Base-by-base conservation (phyloP, 1,140 invertebrate species). In the Cherax quadricarinatus region DNA sequence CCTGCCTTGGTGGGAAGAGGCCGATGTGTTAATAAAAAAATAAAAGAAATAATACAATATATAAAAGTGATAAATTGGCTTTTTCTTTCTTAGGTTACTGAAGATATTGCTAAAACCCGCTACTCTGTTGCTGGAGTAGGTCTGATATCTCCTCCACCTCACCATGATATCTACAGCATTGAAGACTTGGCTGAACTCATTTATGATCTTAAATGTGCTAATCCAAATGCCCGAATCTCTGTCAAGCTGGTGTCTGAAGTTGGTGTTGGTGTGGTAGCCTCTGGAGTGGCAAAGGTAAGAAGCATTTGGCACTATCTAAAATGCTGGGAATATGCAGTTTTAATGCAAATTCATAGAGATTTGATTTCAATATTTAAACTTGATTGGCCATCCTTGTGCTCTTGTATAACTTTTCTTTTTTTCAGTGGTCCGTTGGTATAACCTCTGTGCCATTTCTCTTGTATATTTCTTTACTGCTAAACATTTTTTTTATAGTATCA, bases 161-260 rank as follows among this genome's bases (percentile, higher is more conserved):
- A 99, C 96, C 99, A 99, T 95, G 99, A 99, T 95, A 99, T 99
- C 95, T 99, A 99, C 95, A 99, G 98, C 62, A 99, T 99, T 94
- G 99, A 99, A 96, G 99, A 99, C 96, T 96, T 99, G 94, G 98
- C 99, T 1, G 98, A 99, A 96, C 96, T 99, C 66, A 99, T 99
- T 94, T 99, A 99, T 94, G 99, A 99, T 95, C 96, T 99, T 79
- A 99, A 99, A 95, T 98, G 98, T 95, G 98, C 99, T 78, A 99
- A 99, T 96, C 99, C 99, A 0, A 96, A 96, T 87, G 99, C 99
- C 2, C 96, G 99, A 83, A 99, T 99, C 92, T 99, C 98, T 82
- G 99, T 99, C 0, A 99, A 99, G 95, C 96, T 99, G 21, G 99
- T 99, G 6, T 99, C 99, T 0, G 99, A 99, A 96, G 98, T 99